These are phyloP conservation scores for Scaptodrosophila lebanonensis DNA, from an alignment of 1,140 invertebrate genomes.

Conservation along the genomic window DNA sequence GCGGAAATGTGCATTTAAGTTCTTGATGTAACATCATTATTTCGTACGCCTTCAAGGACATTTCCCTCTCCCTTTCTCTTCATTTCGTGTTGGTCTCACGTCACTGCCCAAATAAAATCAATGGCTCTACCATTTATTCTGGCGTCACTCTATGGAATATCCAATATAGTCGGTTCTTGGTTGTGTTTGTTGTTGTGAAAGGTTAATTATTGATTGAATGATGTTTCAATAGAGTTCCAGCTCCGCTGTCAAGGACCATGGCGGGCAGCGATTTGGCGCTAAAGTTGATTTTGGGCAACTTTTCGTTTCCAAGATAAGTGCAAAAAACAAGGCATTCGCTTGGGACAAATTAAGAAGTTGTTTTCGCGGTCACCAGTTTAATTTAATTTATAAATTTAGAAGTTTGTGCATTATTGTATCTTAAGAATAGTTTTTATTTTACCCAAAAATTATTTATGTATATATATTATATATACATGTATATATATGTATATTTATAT, in stretches of 20 bases:
- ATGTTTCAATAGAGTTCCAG: too few relatives aligned
- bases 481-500: too few relatives aligned
- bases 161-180: too few relatives aligned
- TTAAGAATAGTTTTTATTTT: too few relatives aligned
- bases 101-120: conserved; percentile 34
- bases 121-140: conserved; percentile 41
- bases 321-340: too few relatives aligned
- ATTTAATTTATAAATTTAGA: too few relatives aligned
- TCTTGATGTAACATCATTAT: conserved; percentile 7
- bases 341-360: too few relatives aligned
- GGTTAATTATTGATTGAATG: conserved; percentile 53
- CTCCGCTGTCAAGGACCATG: background rate
- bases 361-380: too few relatives aligned
- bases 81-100: conserved; percentile 1
- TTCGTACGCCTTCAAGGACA: conserved; percentile 29
- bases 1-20: conserved; percentile 46
- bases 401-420: too few relatives aligned
- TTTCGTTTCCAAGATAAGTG: too few relatives aligned
- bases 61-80: conserved; percentile 1
- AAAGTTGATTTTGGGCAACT: background rate
- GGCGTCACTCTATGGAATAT: conserved; percentile 33
- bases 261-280: background rate
- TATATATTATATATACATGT: too few relatives aligned
- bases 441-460: too few relatives aligned
- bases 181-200: conserved; percentile 42